Evolutionary conservation across 2,888 invertebrate genomes (phyloP), one percentile per base, ranked within the genome.

Genomic region (Thelaira solivaga): DNA sequence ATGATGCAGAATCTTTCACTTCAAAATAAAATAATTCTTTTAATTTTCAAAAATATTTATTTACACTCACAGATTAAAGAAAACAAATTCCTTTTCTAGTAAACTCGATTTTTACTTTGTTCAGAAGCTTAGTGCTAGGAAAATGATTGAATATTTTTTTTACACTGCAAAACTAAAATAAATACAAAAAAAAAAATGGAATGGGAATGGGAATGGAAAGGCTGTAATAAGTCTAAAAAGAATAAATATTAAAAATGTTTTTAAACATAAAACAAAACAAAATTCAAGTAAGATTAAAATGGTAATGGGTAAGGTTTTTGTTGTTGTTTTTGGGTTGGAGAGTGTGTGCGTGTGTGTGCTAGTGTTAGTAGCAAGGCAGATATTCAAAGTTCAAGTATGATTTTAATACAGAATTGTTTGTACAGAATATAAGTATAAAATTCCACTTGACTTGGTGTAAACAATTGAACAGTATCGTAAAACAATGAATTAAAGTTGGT

Each of bases 391-490:
- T 64, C 22, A 45, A 69, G 51, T 59, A 64, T 55, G 31, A 57
- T 72, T 55, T 72, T 20, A 67, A 53, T 26, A 18, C 43, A 53
- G 51, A 16, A 53, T 49, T 16, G n/a, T 20, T 8, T 55, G 16
- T 39, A 51, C 3, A 8, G 41, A 34, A 41, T 24, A 43, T 36
- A 72, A 57, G 62, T 49, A 65, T 43, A 59, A 74, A 68, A 74
- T 78, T 78, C 77, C 77, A 74, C 73, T 78, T 78, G 77, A 78
- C 68, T 78, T 78, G 64, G 39, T 74, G 64, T 78, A 74, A 78
- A 78, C 77, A 78, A 74, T 78, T 74, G 62, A 78, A 78, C 73
- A 69, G 77, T 74, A 78, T 78, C 77, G 77, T 65, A 69, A 73
- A 68, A 72, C 73, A 68, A 73, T 73, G 68, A 73, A 77, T 73